Conservation (phyloP, 2,888 invertebrate species). For the Melikaiella ostensackeni region DNA sequence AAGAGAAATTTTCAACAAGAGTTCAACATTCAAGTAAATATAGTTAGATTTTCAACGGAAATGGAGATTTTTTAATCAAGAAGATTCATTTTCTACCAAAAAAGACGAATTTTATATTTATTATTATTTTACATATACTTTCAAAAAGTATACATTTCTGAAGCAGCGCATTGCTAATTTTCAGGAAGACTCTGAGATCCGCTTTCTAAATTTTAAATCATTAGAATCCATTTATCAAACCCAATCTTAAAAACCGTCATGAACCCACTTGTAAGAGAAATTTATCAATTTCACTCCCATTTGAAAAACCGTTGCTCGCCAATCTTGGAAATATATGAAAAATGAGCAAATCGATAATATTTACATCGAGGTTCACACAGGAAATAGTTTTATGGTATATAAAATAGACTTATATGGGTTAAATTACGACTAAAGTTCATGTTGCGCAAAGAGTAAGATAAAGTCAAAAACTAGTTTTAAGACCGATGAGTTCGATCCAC, state of each 20-base stretch:
- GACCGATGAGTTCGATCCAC: slow-evolving; percentile 8
- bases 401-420: neutral
- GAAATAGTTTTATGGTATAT: neutral
- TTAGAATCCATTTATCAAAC: neutral
- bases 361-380: neutral
- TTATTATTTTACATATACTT: no score
- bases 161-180: no score
- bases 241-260: neutral
- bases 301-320: neutral
- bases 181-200: neutral
- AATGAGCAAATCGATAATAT: neutral
- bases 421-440: neutral
- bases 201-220: neutral
- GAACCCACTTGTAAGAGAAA: neutral
- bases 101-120: no score
- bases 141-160: no score
- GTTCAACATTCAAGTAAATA: no score
- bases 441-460: neutral
- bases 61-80: no score
- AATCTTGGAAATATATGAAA: neutral
- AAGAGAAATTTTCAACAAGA: no score
- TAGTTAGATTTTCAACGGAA: no score
- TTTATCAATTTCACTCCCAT: neutral
- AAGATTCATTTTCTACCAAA: no score
- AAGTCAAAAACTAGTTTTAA: slow-evolving; percentile 16